phyloP scores from a whole-genome alignment of 92 coral and sea anemone genomes.

The Epizoanthus ramosus region DNA sequence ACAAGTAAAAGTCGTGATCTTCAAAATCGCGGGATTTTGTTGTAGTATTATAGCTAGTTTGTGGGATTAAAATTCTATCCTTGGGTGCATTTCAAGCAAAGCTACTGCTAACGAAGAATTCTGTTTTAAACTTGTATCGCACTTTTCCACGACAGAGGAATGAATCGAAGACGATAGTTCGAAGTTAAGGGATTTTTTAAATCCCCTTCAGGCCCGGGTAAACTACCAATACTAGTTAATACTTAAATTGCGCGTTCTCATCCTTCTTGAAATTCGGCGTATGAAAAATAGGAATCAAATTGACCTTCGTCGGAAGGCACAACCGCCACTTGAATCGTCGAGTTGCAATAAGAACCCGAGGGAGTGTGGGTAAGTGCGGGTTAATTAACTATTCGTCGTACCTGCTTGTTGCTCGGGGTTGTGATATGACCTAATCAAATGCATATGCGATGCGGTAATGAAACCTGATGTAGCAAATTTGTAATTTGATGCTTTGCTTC shows the following conservation, averaged over 20 bases:
- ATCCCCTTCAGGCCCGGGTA: too few relatives aligned
- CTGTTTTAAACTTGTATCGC: too few relatives aligned
- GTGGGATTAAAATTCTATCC: not conserved
- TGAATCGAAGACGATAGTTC: too few relatives aligned
- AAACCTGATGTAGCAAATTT: conserved; percentile 75
- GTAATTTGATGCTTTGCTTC: conserved; percentile 59
- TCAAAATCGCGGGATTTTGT: not conserved
- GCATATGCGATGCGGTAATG: conserved; percentile 96
- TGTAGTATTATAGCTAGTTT: too few relatives aligned
- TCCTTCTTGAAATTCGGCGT: too few relatives aligned
- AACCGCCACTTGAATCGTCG: conserved; percentile 17
- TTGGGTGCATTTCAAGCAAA: not conserved
- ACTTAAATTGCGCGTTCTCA: too few relatives aligned
- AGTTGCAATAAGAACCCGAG: conserved; percentile 1
- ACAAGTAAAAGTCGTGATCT: conserved; percentile 1
- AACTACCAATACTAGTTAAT: too few relatives aligned
- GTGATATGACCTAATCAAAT: conserved; percentile 93
- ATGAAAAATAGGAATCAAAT: not conserved
- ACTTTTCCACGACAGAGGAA: too few relatives aligned
- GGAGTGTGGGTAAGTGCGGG: conserved; percentile 29
- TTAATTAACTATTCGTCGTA: conserved; percentile 73
- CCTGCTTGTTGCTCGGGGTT: conserved; percentile 68
- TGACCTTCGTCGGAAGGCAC: conserved; percentile 8
- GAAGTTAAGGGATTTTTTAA: too few relatives aligned
- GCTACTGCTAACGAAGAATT: not conserved